Conservation (phyloP, 2,113 vertebrate species). For the Sapajus apella region DNA sequence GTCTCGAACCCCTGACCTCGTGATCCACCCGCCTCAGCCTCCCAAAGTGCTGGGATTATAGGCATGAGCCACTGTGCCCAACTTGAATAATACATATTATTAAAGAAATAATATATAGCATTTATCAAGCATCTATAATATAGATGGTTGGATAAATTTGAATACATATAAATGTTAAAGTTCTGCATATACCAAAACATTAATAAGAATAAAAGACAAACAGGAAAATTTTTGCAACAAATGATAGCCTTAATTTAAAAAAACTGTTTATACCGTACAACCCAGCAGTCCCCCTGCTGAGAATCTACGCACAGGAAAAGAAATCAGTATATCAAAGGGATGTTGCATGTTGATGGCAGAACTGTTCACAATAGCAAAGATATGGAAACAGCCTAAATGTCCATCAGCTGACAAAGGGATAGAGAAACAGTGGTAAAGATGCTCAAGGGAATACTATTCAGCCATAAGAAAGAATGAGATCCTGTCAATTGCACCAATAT, state of each 20-base stretch:
- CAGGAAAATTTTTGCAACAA: not conserved
- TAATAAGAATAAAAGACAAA: not conserved
- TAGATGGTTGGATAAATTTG: not conserved
- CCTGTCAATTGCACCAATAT: not conserved
- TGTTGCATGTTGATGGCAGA: not conserved
- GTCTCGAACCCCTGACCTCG: too few relatives aligned
- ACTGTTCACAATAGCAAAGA: not conserved
- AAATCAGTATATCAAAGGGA: not conserved
- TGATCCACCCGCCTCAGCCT: too few relatives aligned
- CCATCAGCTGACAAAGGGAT: not conserved
- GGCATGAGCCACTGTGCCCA: too few relatives aligned
- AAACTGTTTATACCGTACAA: not conserved
- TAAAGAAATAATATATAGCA: too few relatives aligned
- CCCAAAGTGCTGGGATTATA: too few relatives aligned
- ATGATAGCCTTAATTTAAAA: not conserved
- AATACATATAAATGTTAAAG: not conserved
- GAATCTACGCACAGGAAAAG: not conserved
- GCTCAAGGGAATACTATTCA: not conserved
- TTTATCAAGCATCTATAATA: too few relatives aligned
- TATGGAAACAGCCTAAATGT: not conserved
- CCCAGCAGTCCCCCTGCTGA: not conserved
- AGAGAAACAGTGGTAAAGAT: not conserved
- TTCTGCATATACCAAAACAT: not conserved
- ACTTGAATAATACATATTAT: too few relatives aligned
- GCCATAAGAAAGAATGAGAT: not conserved